Evolutionary conservation across 2,113 vertebrate genomes (phyloP), one percentile per base, ranked within the genome.

Genomic region (Psittacula cyanocephala): DNA sequence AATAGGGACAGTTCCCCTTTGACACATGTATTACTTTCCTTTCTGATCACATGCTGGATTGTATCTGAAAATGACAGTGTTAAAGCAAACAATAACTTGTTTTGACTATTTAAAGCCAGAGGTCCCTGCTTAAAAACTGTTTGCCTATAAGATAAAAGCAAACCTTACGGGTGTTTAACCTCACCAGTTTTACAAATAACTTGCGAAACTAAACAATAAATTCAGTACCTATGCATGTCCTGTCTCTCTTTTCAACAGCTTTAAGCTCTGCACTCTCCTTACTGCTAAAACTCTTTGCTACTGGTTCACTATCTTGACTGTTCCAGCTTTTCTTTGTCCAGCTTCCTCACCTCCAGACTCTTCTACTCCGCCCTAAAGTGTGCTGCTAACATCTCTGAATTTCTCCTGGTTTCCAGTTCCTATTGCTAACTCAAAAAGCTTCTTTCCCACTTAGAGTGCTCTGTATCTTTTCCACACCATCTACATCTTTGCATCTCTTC

Each of bases 401-500:
- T 93, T 94, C 87, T 91, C 79, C 71, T 35, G 68, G 37, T 63
- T 93, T 96, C 80, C 88, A 90, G 43, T 75, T 82, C 23, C 39
- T 83, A 47, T 33, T 86, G 55, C 55, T 64, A 88, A 90, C 60
- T 88, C 35, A 71, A 86, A 67, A 63, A 83, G 44, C 25, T 65
- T 70, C 18, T 86, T 88, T 55, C 71, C 77, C 55, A 19, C 57
- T 70, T 70, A 35, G 13, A 88, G 41, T 14, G 19, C 46, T 50
- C 23, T 17, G 3, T 15, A 64, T 41, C 59, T 46, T 94, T 88
- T 83, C 43, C 50, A 43, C 33, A 70, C 24, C 43, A 55, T 24
- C 53, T 65, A 31, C 37, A 74, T 33, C 23, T 83, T 85, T 81
- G 18, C 31, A 76, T 11, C 35, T 18, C 49, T 62, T 41, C 44